These are phyloP conservation scores for Archegozetes longisetosus DNA, from an alignment of 1,140 invertebrate genomes.

Conservation along the genomic window DNA sequence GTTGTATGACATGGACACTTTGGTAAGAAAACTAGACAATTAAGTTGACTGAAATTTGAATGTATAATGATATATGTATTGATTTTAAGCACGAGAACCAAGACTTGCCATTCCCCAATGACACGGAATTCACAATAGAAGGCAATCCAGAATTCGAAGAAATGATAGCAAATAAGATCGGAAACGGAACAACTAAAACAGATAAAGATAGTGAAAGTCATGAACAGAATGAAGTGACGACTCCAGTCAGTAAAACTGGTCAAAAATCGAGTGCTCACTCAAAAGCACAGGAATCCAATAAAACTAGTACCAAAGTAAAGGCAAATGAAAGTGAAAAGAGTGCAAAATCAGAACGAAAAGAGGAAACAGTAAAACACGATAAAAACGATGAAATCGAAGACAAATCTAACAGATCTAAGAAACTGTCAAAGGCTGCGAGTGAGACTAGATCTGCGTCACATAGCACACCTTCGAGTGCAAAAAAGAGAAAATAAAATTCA, in stretches of 20 bases:
- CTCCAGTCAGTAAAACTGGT: background rate
- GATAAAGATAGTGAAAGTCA: background rate
- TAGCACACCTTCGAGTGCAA: background rate
- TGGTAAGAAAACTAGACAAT: background rate
- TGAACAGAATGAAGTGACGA: background rate
- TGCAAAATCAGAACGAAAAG: background rate
- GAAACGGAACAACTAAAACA: background rate
- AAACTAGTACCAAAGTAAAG: background rate
- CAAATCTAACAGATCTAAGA: background rate
- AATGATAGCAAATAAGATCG: background rate
- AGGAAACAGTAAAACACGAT: background rate
- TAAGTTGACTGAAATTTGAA: too few species aligned
- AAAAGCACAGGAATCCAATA: background rate
- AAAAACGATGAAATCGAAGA: background rate
- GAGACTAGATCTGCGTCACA: background rate
- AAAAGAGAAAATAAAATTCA: too few species aligned
- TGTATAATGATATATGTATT: background rate
- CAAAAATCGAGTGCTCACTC: background rate
- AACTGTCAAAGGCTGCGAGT: background rate
- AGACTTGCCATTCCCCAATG: background rate
- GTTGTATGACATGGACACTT: slow-evolving; percentile 3
- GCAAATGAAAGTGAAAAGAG: background rate
- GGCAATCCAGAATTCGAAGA: background rate
- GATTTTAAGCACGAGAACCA: background rate
- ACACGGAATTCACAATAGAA: background rate